Evolutionary conservation across 2,888 invertebrate genomes (phyloP), one percentile per base, ranked within the genome.

Genomic region (Rhyacophila evoluta): DNA sequence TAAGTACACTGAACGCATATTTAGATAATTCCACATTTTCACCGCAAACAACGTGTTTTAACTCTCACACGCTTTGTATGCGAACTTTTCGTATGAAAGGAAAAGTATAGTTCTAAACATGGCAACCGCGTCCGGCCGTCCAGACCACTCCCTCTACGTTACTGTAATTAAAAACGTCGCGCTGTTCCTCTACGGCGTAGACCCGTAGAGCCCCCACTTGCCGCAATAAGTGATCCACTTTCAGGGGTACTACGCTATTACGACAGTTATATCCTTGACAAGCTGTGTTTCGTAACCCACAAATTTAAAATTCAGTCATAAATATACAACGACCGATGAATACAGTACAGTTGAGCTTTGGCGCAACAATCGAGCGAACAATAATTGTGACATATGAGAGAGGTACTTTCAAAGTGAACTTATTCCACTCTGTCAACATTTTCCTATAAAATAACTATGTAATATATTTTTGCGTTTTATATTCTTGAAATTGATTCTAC

Each of bases 91-190:
- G 2, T 55, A 10, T 55, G 55, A 55, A 55, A 55, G 55, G 55
- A 55, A 55, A 55, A 55, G 55, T 55, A 55, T 55, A 55, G 8
- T 55, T 55, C 55, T 55, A 55, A 55, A 55, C 55, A 55, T 19
- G 55, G 55, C 25, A 55, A 19, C 55, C 55, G 19, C 55, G 19
- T 55, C 55, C 55, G 55, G 55, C 55, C 55, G 55, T 19, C 19
- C 19, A 12, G 55, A 25, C 55, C 55, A 55, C 55, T 55, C 55
- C 55, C 55, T 12, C 10, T 25, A 12, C 55, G 55, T 55, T 19
- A 19, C 55, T 55, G 55, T 55, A 55, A 55, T 55, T 55, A 55
- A 55, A 55, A 55, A 55, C 55, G 55, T 55, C 55, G 19, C 55
- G 19, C 55, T 39, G 39, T 39, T 39, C 39, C 39, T n/a, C 39